These are phyloP conservation scores for Podiceps cristatus DNA, from an alignment of 2,113 vertebrate genomes.

Conservation along the genomic window DNA sequence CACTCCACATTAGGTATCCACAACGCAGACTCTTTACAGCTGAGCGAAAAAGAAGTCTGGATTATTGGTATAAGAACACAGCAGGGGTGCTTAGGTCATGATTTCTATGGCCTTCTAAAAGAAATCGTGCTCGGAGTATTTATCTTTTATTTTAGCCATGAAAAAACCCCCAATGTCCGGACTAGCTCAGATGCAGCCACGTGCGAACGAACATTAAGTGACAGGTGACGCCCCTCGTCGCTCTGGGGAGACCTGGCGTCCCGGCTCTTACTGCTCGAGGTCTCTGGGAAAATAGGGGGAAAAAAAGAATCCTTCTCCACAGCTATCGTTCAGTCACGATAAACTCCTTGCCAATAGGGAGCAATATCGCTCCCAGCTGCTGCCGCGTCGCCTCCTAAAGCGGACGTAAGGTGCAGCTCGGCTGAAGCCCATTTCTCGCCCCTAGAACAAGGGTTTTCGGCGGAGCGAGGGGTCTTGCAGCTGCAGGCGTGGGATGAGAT, in stretches of 20 bases:
- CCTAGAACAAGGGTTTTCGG: too few species aligned
- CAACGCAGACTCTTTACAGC: neutral
- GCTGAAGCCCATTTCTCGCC: neutral
- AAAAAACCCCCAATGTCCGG: rapidly evolving
- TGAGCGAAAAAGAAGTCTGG: neutral
- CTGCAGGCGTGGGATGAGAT: neutral
- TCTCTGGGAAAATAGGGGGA: neutral
- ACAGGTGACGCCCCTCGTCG: neutral
- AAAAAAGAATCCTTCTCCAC: rapidly evolving
- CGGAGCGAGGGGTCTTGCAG: neutral
- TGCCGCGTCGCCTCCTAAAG: neutral
- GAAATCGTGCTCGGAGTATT: neutral
- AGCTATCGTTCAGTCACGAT: rapidly evolving
- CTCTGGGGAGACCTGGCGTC: too few species aligned
- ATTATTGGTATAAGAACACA: neutral
- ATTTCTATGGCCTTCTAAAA: neutral
- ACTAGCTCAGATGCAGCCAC: too few species aligned
- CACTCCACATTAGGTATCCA: neutral
- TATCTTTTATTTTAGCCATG: too few species aligned
- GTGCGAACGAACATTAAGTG: neutral
- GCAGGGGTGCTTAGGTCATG: too few species aligned
- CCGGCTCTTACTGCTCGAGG: neutral
- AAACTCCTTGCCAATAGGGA: neutral
- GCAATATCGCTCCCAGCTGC: neutral
- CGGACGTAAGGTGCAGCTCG: neutral